These are phyloP conservation scores for Aphelenchoides avenae DNA, from an alignment of 1,140 invertebrate genomes.

Conservation along the genomic window DNA sequence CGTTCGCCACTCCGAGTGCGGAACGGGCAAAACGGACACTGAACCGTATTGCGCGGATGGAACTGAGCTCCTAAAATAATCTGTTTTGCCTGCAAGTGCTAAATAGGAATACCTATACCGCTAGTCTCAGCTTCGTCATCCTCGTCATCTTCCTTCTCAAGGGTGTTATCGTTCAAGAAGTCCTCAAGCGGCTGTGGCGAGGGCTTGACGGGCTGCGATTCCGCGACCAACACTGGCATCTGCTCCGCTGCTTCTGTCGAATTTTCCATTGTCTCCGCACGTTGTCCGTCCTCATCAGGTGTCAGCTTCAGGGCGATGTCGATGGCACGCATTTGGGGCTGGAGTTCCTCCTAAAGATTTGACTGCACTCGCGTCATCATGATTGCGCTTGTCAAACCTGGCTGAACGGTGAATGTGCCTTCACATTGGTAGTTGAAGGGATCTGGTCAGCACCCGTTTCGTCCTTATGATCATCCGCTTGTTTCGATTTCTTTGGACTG, in stretches of 20 bases:
- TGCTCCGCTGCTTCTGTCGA: conserved; percentile 3
- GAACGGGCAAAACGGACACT: conserved; percentile 33
- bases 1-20: conserved; percentile 28
- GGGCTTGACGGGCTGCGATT: conserved; percentile 1
- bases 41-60: conserved; percentile 26
- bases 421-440: too few species aligned
- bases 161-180: neutral
- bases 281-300: conserved; percentile 14
- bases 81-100: neutral
- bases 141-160: neutral
- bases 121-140: too few species aligned
- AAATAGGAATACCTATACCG: conserved; percentile 23
- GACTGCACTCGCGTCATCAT: too few species aligned
- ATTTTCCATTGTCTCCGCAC: neutral
- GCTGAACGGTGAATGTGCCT: too few species aligned
- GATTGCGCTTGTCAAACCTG: too few species aligned
- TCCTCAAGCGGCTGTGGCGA: neutral
- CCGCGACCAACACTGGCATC: neutral
- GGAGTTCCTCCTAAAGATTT: conserved; percentile 7
- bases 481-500: too few species aligned
- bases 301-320: conserved; percentile 22
- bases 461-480: too few species aligned
- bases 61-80: neutral
- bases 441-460: too few species aligned
- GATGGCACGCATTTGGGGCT: conserved; percentile 18